Evolutionary conservation across 2,888 invertebrate genomes (phyloP).

Genomic region (Merodon equestris): DNA sequence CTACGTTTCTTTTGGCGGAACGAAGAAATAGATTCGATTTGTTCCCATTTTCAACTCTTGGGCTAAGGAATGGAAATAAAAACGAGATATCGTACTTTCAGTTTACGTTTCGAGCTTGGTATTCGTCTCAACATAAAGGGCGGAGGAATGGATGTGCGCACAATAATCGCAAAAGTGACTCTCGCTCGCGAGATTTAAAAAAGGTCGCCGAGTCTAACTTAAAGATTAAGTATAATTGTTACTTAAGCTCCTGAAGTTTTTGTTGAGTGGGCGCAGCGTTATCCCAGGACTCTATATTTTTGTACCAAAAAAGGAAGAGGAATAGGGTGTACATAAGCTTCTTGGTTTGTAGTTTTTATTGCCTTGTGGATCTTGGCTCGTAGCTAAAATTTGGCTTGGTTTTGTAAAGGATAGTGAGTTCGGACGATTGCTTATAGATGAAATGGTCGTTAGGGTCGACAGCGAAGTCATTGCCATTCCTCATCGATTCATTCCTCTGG

Average conservation of each 20-base stretch:
- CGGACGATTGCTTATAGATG: constrained; percentile 98
- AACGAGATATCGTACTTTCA: too few species aligned
- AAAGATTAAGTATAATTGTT: too few species aligned
- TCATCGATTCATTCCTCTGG: constrained; percentile 89
- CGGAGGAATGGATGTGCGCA: too few species aligned
- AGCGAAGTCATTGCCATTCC: constrained; percentile 83
- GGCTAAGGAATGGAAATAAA: too few species aligned
- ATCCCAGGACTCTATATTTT: too few species aligned
- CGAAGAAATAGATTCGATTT: too few species aligned
- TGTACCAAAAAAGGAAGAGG: constrained; percentile 56
- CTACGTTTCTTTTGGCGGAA: too few species aligned
- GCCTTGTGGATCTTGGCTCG: constrained; percentile 76
- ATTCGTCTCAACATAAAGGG: too few species aligned
- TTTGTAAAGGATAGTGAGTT: constrained; percentile 94
- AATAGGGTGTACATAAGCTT: constrained; percentile 31
- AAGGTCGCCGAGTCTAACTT: too few species aligned
- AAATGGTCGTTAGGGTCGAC: constrained; percentile 98
- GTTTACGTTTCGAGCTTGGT: too few species aligned
- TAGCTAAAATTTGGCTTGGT: constrained; percentile 79
- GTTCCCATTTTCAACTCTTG: too few species aligned
- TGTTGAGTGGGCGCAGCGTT: constrained; percentile 37
- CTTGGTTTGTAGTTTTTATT: constrained; percentile 24
- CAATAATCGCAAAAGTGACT: background rate
- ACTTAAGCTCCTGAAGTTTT: constrained; percentile 40
- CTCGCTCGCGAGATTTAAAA: background rate